Evolutionary conservation across 2,888 invertebrate genomes (phyloP).

Genomic region (Hedya salicella): DNA sequence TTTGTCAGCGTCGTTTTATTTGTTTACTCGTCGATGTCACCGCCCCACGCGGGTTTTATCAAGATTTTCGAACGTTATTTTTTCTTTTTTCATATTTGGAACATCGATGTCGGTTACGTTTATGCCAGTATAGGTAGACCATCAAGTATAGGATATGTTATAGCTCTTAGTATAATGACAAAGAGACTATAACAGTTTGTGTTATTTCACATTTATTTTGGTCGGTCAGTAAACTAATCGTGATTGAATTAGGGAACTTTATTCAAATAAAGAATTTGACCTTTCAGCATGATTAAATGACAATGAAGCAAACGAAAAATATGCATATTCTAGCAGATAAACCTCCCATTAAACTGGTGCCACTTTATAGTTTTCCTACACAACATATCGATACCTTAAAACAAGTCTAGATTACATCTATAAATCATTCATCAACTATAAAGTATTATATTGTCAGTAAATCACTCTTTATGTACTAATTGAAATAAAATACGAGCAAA

Average conservation of each 20-base stretch:
- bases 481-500: slow-evolving; percentile 30
- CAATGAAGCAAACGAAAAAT: not conserved
- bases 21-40: slow-evolving; percentile 63
- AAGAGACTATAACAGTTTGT: slow-evolving; percentile 10
- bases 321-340: not conserved
- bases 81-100: slow-evolving; percentile 46
- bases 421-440: slow-evolving; percentile 27
- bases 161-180: not conserved
- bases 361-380: slow-evolving; percentile 1
- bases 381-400: slow-evolving; percentile 11
- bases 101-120: slow-evolving; percentile 58
- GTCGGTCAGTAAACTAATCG: slow-evolving; percentile 3
- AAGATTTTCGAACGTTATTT: slow-evolving; percentile 55
- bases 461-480: slow-evolving; percentile 30
- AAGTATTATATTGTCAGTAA: slow-evolving; percentile 28
- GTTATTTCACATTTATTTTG: not conserved
- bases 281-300: not conserved
- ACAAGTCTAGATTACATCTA: slow-evolving; percentile 9
- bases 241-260: slow-evolving; percentile 6
- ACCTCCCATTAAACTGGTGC: slow-evolving; percentile 1
- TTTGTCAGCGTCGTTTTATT: slow-evolving; percentile 44
- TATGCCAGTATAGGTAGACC: slow-evolving; percentile 54
- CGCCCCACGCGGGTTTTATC: slow-evolving; percentile 68
- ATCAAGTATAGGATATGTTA: not conserved
- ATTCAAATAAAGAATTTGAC: not conserved